A percentile compares a stretch with the other conserved stretches of the same genome.
Evolutionary conservation across 2,888 invertebrate genomes (phyloP).

Genomic region (Flexamia atlantica): DNA sequence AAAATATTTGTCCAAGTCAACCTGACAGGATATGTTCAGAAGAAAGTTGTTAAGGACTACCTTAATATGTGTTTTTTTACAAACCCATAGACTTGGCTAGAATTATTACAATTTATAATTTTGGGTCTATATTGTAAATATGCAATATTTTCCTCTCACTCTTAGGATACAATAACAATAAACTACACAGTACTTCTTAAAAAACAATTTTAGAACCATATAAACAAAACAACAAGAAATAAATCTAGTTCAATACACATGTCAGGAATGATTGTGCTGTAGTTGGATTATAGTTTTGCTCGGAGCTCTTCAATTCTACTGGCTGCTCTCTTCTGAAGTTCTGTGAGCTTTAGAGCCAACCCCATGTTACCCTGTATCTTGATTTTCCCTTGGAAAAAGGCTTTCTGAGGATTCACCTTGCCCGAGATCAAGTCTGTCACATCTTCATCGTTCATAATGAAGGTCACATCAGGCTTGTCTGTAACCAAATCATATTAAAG

Average conservation of each 20-base stretch:
- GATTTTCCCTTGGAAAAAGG: constrained; percentile 97
- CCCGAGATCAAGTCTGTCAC: constrained; percentile 93
- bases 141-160: no score
- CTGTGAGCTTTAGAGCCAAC: constrained; percentile 94
- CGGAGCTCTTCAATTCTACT: constrained; percentile 85
- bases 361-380: constrained; percentile 99
- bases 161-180: no score
- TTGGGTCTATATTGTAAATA: no score
- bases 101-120: no score
- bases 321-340: constrained; percentile 86
- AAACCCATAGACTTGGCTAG: no score
- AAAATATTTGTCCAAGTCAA: no score
- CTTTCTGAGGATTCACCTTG: constrained; percentile 96
- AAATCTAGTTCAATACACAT: neutral
- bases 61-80: no score
- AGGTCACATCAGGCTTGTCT: constrained; percentile 93
- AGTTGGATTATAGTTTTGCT: constrained; percentile 81
- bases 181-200: neutral
- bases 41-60: no score
- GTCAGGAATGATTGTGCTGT: neutral
- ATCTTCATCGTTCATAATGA: constrained; percentile 93
- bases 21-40: no score
- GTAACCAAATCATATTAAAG: constrained; percentile 68
- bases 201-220: neutral
- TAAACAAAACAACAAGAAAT: neutral